Evolutionary conservation across 2,797 vertebrate genomes (phyloP).

Genomic region (Ctenopoma multispine): DNA sequence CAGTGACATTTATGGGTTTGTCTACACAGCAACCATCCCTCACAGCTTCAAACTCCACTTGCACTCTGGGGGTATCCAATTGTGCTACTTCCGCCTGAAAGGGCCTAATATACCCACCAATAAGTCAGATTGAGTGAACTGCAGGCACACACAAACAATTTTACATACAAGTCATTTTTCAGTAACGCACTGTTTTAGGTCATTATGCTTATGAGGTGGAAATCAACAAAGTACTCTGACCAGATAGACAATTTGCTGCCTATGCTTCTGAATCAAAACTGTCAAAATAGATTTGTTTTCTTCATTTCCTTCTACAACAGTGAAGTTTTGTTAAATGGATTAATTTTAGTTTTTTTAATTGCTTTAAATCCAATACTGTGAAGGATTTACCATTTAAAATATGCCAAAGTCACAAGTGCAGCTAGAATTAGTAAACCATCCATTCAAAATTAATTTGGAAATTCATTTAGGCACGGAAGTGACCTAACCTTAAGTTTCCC

Average conservation of each 20-base stretch:
- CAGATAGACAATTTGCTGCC: slow-evolving; percentile 2
- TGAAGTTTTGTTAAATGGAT: slow-evolving; percentile 16
- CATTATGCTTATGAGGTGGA: slow-evolving; percentile 14
- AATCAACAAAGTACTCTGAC: slow-evolving; percentile 18
- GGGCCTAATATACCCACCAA: slow-evolving; percentile 50
- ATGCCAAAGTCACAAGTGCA: slow-evolving; percentile 30
- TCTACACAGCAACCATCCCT: slow-evolving; percentile 56
- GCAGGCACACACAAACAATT: slow-evolving; percentile 37
- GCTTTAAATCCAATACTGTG: slow-evolving; percentile 10
- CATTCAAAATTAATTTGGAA: slow-evolving; percentile 42
- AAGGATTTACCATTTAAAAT: slow-evolving; percentile 41
- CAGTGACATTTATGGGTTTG: slow-evolving; percentile 75
- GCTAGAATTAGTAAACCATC: slow-evolving; percentile 34
- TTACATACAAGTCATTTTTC: slow-evolving; percentile 32
- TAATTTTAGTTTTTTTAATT: slow-evolving; percentile 5
- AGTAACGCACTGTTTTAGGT: slow-evolving; percentile 27
- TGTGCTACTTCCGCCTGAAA: slow-evolving; percentile 36
- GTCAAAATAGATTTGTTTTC: slow-evolving; percentile 9
- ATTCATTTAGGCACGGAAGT: slow-evolving; percentile 48
- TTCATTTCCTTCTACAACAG: slow-evolving; percentile 5
- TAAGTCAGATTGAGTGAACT: slow-evolving; percentile 57
- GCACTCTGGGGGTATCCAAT: slow-evolving; percentile 45
- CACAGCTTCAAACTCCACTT: slow-evolving; percentile 3
- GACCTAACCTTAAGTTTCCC: slow-evolving; percentile 48
- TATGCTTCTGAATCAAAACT: neutral